Conservation (phyloP, 2,888 invertebrate genomes). For the Homarus gammarus region DNA sequence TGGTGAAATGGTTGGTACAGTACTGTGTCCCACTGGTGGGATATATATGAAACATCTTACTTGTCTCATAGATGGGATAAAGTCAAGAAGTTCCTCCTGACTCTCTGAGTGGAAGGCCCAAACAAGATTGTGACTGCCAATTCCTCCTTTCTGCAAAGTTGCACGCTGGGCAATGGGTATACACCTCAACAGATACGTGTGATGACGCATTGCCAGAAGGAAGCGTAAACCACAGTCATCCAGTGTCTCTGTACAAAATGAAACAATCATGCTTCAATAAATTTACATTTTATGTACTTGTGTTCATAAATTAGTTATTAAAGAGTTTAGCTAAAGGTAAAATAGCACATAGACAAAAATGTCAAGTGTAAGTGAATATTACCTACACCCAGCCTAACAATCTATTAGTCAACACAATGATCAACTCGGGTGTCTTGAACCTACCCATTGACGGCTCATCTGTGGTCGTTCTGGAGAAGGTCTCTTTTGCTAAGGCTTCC, state of each 20-base stretch:
- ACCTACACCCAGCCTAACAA: no score
- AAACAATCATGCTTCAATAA: no score
- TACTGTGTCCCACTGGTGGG: neutral
- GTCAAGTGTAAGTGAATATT: no score
- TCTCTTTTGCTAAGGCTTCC: slow-evolving; percentile 85
- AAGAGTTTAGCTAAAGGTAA: no score
- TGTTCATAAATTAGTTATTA: no score
- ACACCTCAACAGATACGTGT: slow-evolving; percentile 95
- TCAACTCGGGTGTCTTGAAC: no score
- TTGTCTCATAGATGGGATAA: slow-evolving; percentile 86
- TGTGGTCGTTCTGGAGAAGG: slow-evolving; percentile 81
- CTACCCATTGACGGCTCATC: slow-evolving; percentile 82
- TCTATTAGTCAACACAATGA: no score
- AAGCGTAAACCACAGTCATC: slow-evolving; percentile 99
- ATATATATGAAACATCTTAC: slow-evolving; percentile 30
- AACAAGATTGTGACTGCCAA: slow-evolving; percentile 88
- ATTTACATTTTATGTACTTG: no score
- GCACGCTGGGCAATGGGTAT: slow-evolving; percentile 83
- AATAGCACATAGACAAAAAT: no score
- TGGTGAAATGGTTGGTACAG: neutral
- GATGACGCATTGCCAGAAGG: slow-evolving; percentile 97
- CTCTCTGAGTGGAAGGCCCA: slow-evolving; percentile 99
- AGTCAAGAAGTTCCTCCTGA: slow-evolving; percentile 93
- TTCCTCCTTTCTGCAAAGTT: slow-evolving; percentile 76
- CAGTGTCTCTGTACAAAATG: slow-evolving; percentile 84